These are phyloP conservation scores for Temnothorax curvispinosus DNA, from an alignment of 1,140 invertebrate species.

Conservation along the genomic window DNA sequence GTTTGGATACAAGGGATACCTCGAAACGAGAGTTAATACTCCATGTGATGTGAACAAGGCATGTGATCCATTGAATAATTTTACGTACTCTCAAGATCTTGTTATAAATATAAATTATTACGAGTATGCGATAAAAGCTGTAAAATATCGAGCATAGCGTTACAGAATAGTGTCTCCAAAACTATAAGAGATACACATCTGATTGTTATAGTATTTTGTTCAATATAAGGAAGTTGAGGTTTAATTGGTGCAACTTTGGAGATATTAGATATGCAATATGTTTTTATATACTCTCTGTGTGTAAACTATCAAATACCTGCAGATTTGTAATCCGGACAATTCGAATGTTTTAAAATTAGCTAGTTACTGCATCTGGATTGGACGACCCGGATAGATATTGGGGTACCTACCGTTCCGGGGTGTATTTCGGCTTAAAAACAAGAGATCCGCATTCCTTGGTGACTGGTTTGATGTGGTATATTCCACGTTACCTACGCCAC, in stretches of 20 bases:
- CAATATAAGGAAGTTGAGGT: too few relatives aligned
- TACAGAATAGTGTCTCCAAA: too few relatives aligned
- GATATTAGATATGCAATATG: too few relatives aligned
- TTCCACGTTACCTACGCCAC: constrained; percentile 89
- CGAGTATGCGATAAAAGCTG: too few relatives aligned
- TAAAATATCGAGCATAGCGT: too few relatives aligned
- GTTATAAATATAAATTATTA: too few relatives aligned
- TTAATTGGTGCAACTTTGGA: too few relatives aligned
- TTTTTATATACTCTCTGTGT: too few relatives aligned
- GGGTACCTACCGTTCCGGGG: constrained; percentile 95
- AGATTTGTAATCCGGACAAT: not conserved
- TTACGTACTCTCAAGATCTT: not conserved
- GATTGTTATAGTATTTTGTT: too few relatives aligned
- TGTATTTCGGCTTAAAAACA: constrained; percentile 96
- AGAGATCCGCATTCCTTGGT: constrained; percentile 94
- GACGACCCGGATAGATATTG: constrained; percentile 94
- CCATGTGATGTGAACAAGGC: constrained; percentile 93
- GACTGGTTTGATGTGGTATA: constrained; percentile 98
- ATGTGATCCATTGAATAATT: constrained; percentile 60
- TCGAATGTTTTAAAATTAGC: constrained; percentile 83
- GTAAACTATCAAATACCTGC: too few relatives aligned
- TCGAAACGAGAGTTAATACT: constrained; percentile 95
- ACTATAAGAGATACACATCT: too few relatives aligned
- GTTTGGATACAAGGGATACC: constrained; percentile 92
- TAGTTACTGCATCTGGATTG: constrained; percentile 89